Conservation (phyloP, 2,113 vertebrate genomes). For the Struthio camelus region DNA sequence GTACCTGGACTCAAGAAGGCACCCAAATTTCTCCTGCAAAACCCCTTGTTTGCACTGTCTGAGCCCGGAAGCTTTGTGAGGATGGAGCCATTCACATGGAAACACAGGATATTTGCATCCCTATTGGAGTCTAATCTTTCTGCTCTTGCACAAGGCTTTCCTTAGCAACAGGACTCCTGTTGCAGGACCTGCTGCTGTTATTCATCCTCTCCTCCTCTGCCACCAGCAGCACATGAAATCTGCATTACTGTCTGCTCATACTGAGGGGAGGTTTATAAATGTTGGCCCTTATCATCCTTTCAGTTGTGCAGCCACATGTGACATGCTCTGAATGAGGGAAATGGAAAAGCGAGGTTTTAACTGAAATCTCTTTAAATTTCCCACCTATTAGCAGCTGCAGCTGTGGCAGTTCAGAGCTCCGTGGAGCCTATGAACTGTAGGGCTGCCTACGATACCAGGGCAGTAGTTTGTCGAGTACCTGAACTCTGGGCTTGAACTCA, state of each 20-base stretch:
- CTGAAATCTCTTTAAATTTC: not conserved
- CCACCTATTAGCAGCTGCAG: not conserved
- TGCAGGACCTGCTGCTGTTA: not conserved
- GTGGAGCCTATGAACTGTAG: not conserved
- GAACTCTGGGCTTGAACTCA: not conserved
- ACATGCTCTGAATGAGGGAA: not conserved
- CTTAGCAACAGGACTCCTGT: slow-evolving; percentile 1
- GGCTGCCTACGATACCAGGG: not conserved
- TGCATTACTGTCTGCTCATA: not conserved
- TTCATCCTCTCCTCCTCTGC: not conserved
- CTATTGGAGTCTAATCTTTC: not conserved
- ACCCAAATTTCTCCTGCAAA: not conserved
- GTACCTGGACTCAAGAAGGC: not conserved
- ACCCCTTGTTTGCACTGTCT: not conserved
- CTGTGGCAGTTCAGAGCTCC: not conserved
- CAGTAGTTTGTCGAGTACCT: not conserved
- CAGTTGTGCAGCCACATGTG: not conserved
- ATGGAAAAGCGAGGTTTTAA: not conserved
- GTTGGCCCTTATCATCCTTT: not conserved
- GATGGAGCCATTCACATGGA: not conserved
- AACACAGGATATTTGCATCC: not conserved
- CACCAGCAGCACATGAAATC: not conserved
- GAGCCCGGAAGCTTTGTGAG: not conserved
- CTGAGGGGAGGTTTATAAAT: not conserved
- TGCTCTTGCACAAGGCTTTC: not conserved